phyloP scores from a whole-genome alignment of 2,113 vertebrate genomes.

The Calyptomena viridis region DNA sequence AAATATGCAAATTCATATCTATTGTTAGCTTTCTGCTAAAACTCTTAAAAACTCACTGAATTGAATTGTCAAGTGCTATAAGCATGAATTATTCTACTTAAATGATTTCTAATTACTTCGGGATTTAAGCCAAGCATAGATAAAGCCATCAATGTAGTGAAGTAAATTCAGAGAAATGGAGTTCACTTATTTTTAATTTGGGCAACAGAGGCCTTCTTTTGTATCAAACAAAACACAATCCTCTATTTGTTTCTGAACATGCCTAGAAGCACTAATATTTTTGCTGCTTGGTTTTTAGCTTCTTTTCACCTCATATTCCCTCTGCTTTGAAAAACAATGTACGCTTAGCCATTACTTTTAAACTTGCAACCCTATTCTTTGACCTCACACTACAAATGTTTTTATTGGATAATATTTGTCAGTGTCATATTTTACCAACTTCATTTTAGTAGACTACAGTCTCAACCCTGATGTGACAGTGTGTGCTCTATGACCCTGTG shows the following conservation, averaged over 20 bases:
- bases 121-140: background rate
- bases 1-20: background rate
- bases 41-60: background rate
- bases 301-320: background rate
- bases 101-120: background rate
- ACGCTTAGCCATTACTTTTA: background rate
- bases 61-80: background rate
- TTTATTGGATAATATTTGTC: background rate
- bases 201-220: background rate
- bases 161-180: background rate
- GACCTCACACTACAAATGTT: background rate
- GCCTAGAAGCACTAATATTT: background rate
- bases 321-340: background rate
- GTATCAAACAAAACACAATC: background rate
- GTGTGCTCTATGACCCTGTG: background rate
- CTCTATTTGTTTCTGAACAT: background rate
- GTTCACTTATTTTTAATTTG: background rate
- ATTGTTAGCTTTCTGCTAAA: background rate
- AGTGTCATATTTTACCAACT: background rate
- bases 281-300: slow-evolving; percentile 13
- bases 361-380: background rate
- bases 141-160: background rate
- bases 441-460: background rate
- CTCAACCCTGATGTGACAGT: background rate
- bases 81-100: background rate